Evolutionary conservation across 64 coral and sea anemone species (phyloP), one percentile per base, ranked within the genome.

Genomic region (Catalaphyllia jardinei): DNA sequence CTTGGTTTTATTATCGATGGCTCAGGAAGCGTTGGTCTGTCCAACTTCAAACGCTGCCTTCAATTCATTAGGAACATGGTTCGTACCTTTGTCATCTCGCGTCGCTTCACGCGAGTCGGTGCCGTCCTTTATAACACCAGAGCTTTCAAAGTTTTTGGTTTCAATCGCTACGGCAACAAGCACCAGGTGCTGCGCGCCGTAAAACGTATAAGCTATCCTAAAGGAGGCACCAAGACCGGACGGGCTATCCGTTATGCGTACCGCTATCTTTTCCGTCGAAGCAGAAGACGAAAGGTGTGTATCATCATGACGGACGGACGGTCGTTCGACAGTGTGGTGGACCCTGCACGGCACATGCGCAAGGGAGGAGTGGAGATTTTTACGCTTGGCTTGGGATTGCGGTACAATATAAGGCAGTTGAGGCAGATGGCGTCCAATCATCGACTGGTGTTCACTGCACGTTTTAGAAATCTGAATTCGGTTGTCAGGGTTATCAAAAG

Each of bases 1-100:
- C 95, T 96, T 61, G 95, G 91, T 60, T 87, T 96, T 72, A 52
- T 96, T 28, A 89, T 96, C 35, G 95, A 96, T 74, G 95, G 87
- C 27, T 96, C 95, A n/a, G 92, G 95, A 51, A 93, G 95, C 82
- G 92, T 96, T 24, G 88, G 91, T 33, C 73, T 60, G 29, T 76
- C 81, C n/a, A 93, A 93, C 76, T 96, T 96, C 75, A 79, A 71
- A 59, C 92, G 88, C 73, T 76, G 88, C 4, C 81, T 93, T 54
- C 79, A 57, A 60, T 96, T 96, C 75, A 82, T 96, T 30, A 81
- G 88, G 76, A 89, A 88, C 60, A 77, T 96, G 87, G 54, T 96
- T 19, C 84, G 67, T 62, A 92, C 92, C 10, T 96, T 96, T 72
- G 79, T 90, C 25, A 78, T 96, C 18, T 96, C 95, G 2, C 69